Evolutionary conservation across 1,140 invertebrate genomes (phyloP), one percentile per base, ranked within the genome.

Genomic region (Halesus radiatus): DNA sequence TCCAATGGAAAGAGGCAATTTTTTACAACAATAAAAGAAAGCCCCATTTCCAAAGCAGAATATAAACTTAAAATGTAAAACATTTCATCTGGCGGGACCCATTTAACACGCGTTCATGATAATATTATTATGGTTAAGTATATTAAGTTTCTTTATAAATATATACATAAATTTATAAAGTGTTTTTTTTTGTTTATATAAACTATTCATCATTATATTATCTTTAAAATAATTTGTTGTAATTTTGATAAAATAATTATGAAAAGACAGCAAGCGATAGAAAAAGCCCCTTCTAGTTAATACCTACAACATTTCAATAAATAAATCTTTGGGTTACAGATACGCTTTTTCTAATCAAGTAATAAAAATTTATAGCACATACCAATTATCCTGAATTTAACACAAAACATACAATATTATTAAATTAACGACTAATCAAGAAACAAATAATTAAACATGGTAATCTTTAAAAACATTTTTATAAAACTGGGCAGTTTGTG

Each of bases 321-420:
- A 70, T 70, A 70, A 70, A 70, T 70, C 66, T 70, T 70, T 70
- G 66, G 66, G 37, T 70, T 70, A 70, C 32, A 70, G 66, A 70
- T 37, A 20, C 29, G 32, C 66, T 50, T 20, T 66, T 32, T 22
- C 62, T 66, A 29, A 66, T 66, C n/a, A 60, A 60, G 23, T 22
- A 60, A 23, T 18, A 60, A 60, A n/a, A 18, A 60, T 18, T 29
- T 66, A 66, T 18, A 66, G 16, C 62, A 32, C 29, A 66, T 16
- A 66, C 22, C 62, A 66, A 45, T 29, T n/a, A 37, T 66, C 62
- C 10, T n/a, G 26, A 66, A 66, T 66, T 37, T 32, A 66, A 66
- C 29, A 66, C 37, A 45, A 45, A 45, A 45, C 62, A 26, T 16
- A 66, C n/a, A 37, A 37, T 10, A 26, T 22, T 22, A 60, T 60